Conservation (phyloP, 2,113 vertebrate genomes). For the Meles meles region DNA sequence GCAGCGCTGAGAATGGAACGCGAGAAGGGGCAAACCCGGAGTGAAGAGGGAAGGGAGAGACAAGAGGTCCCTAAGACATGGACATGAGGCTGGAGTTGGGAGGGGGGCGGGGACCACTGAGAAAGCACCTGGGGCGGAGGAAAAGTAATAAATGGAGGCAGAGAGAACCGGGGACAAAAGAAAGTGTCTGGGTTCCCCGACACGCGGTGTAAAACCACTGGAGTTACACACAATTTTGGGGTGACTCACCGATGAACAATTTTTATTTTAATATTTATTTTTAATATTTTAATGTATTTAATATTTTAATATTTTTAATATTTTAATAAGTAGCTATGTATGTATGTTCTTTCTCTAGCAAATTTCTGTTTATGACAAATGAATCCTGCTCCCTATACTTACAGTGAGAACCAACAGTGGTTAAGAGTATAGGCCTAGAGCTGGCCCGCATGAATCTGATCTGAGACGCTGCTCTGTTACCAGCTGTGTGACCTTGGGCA, state of each 20-base stretch:
- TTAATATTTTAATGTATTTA: no score
- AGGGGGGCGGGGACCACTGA: background rate
- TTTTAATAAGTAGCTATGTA: background rate
- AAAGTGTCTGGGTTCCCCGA: background rate
- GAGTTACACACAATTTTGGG: background rate
- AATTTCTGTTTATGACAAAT: background rate
- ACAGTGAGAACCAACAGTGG: background rate
- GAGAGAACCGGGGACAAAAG: background rate
- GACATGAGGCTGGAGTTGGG: background rate
- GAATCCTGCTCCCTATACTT: background rate
- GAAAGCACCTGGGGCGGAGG: background rate
- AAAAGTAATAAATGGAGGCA: background rate
- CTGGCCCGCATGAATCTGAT: background rate
- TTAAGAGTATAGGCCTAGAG: background rate
- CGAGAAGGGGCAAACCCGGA: background rate
- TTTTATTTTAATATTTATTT: background rate
- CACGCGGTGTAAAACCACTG: background rate
- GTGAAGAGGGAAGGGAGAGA: background rate
- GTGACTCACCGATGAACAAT: background rate
- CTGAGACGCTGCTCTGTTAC: background rate
- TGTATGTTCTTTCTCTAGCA: background rate
- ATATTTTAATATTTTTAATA: no score
- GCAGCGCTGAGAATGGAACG: background rate
- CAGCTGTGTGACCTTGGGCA: background rate
- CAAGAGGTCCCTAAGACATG: background rate